phyloP scores from a whole-genome alignment of 2,888 invertebrate species.

The Papilio demoleus region DNA sequence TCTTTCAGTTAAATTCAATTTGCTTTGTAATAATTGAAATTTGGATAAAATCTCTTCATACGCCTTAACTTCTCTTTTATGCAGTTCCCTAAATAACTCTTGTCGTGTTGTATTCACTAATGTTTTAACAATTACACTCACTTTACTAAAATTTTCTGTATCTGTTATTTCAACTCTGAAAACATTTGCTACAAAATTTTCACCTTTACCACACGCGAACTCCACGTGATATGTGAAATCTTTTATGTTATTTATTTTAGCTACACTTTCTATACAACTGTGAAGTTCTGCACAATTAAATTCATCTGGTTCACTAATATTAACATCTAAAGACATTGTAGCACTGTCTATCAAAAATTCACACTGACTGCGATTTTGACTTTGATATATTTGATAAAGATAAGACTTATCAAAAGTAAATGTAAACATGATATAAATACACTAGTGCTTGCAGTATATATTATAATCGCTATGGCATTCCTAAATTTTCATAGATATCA shows the following conservation, averaged over 20 bases:
- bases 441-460: slow-evolving; percentile 1
- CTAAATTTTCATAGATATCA: too few relatives aligned
- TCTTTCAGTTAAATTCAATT: slow-evolving; percentile 51
- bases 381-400: slow-evolving; percentile 24
- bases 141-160: slow-evolving; percentile 49
- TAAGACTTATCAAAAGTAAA: slow-evolving; percentile 31
- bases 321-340: slow-evolving; percentile 75
- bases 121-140: slow-evolving; percentile 71
- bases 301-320: slow-evolving; percentile 75
- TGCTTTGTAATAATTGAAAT: slow-evolving; percentile 59
- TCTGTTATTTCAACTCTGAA: slow-evolving; percentile 68
- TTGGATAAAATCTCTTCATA: slow-evolving; percentile 61
- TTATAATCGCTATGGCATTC: not conserved
- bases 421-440: slow-evolving; percentile 10
- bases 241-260: slow-evolving; percentile 56
- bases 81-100: slow-evolving; percentile 68
- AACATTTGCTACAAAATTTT: slow-evolving; percentile 69
- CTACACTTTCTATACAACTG: slow-evolving; percentile 60
- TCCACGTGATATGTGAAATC: slow-evolving; percentile 72
- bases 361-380: slow-evolving; percentile 15
- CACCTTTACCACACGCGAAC: slow-evolving; percentile 65
- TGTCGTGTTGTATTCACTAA: slow-evolving; percentile 68
- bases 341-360: slow-evolving; percentile 23
- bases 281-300: slow-evolving; percentile 71
- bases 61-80: slow-evolving; percentile 67